Evolutionary conservation across 2,888 invertebrate species (phyloP), one percentile per base, ranked within the genome.

Genomic region (Beris morrisii): DNA sequence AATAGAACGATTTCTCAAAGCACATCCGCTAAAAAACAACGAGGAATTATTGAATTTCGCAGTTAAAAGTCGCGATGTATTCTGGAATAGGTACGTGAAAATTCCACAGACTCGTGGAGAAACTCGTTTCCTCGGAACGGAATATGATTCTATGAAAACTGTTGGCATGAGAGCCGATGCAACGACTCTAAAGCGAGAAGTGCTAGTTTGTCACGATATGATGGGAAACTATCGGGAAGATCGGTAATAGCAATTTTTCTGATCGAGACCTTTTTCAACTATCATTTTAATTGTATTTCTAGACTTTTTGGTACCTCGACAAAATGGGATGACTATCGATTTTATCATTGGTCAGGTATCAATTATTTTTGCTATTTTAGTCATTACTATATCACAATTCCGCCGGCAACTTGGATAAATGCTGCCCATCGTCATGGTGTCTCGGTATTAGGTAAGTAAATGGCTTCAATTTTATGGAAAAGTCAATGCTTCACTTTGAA

Each of bases 341-440:
- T 98, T 80, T 90, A 92, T 79, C 91, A 96, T 76, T 99, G 98
- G 98, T 86, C 89, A 32, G 87, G 87, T 58, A 88, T 98, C 30
- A 97, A 99, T 77, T 89, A 89, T 67, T 99, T 99, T 81, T 90
- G 97, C 70, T 99, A 99, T 83, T 99, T 99, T 79, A 93, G 96
- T 75, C 99, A 99, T 79, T 84, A 95, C 75, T 88, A 98, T 73
- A 84, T 99, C 52, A 97, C 97, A 0, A 91, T 99, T 74, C 99
- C 99, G 6, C 97, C 99, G 0, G 81, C 90, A 45, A 86, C 88
- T 38, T 99, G 97, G 97, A 93, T 95, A 48, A 92, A 94, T 78
- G 87, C 92, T 28, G 97, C 91, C 0, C 98, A 99, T 78, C 84
- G 82, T 31, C 93, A 98, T 79, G 96, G 96, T 3, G 95, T 95